Conservation (phyloP, 2,113 vertebrate species). For the Melanerpes formicivorus region DNA sequence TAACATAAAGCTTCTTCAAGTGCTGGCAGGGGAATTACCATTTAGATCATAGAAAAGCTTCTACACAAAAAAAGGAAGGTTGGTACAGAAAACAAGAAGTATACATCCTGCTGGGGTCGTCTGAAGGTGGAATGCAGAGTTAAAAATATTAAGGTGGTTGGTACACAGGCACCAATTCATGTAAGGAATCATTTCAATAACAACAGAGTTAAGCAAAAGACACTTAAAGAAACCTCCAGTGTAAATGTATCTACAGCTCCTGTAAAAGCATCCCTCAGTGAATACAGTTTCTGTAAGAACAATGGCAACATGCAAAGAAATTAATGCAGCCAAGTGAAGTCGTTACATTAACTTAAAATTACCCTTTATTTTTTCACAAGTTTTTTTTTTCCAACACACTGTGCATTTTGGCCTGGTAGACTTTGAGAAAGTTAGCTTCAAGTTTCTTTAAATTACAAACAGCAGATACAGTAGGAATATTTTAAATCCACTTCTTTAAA, state of each 20-base stretch:
- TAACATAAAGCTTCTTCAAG: not conserved
- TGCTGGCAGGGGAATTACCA: not conserved
- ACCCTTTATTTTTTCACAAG: constrained; percentile 77
- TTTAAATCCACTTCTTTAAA: constrained; percentile 66
- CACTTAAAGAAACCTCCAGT: not conserved
- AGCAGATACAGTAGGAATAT: constrained; percentile 76
- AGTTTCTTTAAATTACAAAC: constrained; percentile 83
- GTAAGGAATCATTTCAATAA: not conserved
- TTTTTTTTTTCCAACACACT: constrained; percentile 67
- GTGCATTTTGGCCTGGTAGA: constrained; percentile 71
- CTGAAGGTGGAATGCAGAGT: not conserved
- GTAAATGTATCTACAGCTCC: not conserved
- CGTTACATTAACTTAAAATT: constrained; percentile 55
- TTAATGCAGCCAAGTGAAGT: not conserved
- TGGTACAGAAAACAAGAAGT: not conserved
- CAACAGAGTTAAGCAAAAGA: not conserved
- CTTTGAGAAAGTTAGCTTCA: constrained; percentile 71
- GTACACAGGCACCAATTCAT: not conserved
- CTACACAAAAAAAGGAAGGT: not conserved
- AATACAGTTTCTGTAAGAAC: not conserved
- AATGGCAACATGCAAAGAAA: not conserved
- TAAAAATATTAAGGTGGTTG: not conserved
- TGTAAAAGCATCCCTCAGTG: not conserved
- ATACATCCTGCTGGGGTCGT: accelerated
- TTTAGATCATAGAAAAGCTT: not conserved